Percentiles rank a stretch among this genome's conserved stretches.
Evolutionary conservation across 2,888 invertebrate species (phyloP).

Genomic region (Syritta pipiens): DNA sequence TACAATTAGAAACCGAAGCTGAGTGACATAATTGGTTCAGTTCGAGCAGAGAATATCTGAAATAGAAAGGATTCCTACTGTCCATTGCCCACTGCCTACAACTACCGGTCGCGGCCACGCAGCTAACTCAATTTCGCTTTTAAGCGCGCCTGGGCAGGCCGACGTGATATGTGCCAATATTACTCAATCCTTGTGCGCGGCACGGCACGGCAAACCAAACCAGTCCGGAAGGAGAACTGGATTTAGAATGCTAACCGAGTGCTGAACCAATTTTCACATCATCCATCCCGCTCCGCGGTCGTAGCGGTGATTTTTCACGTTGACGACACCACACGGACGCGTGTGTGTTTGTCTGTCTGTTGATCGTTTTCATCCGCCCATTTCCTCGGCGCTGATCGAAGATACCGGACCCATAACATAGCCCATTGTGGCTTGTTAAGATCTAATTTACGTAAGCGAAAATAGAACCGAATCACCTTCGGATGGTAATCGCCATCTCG

Average conservation of each 20-base stretch:
- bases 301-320: constrained; percentile 46
- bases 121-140: constrained; percentile 53
- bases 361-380: constrained; percentile 64
- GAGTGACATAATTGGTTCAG: constrained; percentile 67
- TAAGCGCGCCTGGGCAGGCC: constrained; percentile 25
- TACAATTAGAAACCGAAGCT: constrained; percentile 55
- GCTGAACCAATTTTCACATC: constrained; percentile 63
- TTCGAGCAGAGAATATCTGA: constrained; percentile 58
- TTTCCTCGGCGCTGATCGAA: constrained; percentile 66
- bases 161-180: constrained; percentile 42
- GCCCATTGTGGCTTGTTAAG: constrained; percentile 69
- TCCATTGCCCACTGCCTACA: constrained; percentile 22
- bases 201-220: constrained; percentile 27
- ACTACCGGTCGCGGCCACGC: neutral
- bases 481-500: constrained; percentile 64
- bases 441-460: constrained; percentile 69
- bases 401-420: constrained; percentile 62
- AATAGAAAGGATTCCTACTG: constrained; percentile 60
- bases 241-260: constrained; percentile 49
- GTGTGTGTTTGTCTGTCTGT: constrained; percentile 40
- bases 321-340: constrained; percentile 23
- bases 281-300: constrained; percentile 51
- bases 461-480: constrained; percentile 69
- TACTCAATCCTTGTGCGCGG: constrained; percentile 48
- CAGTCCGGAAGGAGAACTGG: constrained; percentile 68